phyloP scores from a whole-genome alignment of 2,888 invertebrate species.

The Latrodectus hesperus region DNA sequence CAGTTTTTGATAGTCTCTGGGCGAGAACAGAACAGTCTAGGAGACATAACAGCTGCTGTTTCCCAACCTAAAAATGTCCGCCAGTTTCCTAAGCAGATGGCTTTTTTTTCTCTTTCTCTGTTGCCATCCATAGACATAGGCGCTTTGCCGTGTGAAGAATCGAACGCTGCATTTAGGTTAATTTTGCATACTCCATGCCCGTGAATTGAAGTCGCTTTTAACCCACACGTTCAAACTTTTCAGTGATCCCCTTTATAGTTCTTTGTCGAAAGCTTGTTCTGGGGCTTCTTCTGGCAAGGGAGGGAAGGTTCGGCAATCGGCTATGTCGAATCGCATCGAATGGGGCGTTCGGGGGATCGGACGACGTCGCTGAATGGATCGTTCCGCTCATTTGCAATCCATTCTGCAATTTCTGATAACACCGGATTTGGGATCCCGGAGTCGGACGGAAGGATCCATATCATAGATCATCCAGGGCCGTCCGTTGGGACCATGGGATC shows the following conservation, averaged over 20 bases:
- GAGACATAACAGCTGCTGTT: conserved; percentile 53
- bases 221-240: conserved; percentile 57
- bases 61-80: conserved; percentile 49
- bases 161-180: conserved; percentile 59
- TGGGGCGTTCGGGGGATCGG: conserved; percentile 45
- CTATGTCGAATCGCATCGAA: conserved; percentile 62
- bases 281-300: conserved; percentile 32
- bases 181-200: conserved; percentile 66
- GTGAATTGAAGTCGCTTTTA: conserved; percentile 54
- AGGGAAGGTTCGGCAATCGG: conserved; percentile 56
- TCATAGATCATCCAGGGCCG: conserved; percentile 51
- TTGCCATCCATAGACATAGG: conserved; percentile 52
- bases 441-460: conserved; percentile 53
- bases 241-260: conserved; percentile 60
- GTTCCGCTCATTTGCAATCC: conserved; percentile 61
- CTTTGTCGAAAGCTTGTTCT: conserved; percentile 53
- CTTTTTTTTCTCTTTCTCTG: conserved; percentile 52
- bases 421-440: conserved; percentile 55
- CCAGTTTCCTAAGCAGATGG: conserved; percentile 21
- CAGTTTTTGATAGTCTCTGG: conserved; percentile 36
- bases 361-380: conserved; percentile 40
- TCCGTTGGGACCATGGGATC: conserved; percentile 54
- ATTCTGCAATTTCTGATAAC: conserved; percentile 53
- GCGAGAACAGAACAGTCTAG: neutral
- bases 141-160: conserved; percentile 55